phyloP scores from a whole-genome alignment of 2,113 vertebrate species.

The Lipophrys pholis region DNA sequence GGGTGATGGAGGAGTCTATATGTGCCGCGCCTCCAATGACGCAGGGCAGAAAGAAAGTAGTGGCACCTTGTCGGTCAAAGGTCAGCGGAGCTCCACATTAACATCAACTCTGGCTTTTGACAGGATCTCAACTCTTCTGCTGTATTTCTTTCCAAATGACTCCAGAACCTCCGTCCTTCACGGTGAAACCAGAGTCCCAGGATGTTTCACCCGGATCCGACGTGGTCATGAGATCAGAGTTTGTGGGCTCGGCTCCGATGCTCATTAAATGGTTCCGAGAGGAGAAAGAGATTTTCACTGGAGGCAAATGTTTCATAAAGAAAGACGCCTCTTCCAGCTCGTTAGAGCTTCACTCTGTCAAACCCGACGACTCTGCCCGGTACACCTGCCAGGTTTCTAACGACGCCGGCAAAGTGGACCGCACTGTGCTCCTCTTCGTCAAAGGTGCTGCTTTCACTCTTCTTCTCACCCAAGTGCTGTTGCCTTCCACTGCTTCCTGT shows the following conservation, averaged over 20 bases:
- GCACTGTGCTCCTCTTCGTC: slow-evolving; percentile 91
- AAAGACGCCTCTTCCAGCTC: slow-evolving; percentile 90
- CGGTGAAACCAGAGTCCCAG: slow-evolving; percentile 85
- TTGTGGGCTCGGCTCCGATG: slow-evolving; percentile 91
- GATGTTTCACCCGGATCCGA: slow-evolving; percentile 87
- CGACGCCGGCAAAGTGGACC: slow-evolving; percentile 88
- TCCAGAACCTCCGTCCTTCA: slow-evolving; percentile 93
- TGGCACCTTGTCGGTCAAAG: slow-evolving; percentile 90
- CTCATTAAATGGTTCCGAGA: slow-evolving; percentile 92
- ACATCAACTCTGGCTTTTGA: not conserved
- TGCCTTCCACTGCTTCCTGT: not conserved
- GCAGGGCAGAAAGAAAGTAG: slow-evolving; percentile 91
- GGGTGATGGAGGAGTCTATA: slow-evolving; percentile 88
- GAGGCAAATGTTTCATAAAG: slow-evolving; percentile 90
- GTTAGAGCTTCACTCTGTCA: slow-evolving; percentile 91
- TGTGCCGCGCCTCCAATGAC: slow-evolving; percentile 90
- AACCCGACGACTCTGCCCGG: slow-evolving; percentile 88
- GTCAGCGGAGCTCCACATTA: slow-evolving; percentile 78
- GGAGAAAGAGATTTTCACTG: slow-evolving; percentile 89
- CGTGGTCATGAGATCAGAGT: slow-evolving; percentile 87
- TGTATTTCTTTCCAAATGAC: slow-evolving; percentile 77
- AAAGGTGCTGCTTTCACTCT: slow-evolving; percentile 88
- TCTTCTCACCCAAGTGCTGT: slow-evolving; percentile 26
- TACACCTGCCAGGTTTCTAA: slow-evolving; percentile 95
- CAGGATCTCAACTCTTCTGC: slow-evolving; percentile 26